Evolutionary conservation across 2,113 vertebrate species (phyloP), one percentile per base, ranked within the genome.

Genomic region (Artemisiospiza belli): DNA sequence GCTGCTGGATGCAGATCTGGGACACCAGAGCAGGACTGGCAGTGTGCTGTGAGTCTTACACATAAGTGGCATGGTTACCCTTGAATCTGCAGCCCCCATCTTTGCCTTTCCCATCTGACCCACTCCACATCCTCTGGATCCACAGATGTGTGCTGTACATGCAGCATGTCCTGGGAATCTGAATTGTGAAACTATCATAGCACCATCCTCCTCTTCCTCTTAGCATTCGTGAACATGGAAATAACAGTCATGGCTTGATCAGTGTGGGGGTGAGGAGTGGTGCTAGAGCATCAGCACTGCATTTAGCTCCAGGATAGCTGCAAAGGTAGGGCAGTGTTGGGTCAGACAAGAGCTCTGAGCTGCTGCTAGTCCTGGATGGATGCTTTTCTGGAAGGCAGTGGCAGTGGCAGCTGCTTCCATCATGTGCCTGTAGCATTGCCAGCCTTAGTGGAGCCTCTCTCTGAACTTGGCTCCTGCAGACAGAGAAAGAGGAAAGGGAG

Each of bases 201-300:
- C 80, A 78, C 70, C 76, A 67, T 83, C 49, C n/a, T 94, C 43
- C 92, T 94, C 73, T 77, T 89, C 11, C 8, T 83, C 94, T 90
- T 92, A 83, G 80, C 52, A 37, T 89, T 83, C 43, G 11, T 41
- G 62, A 75, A n/a, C 33, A 18, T 59, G 57, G 72, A 90, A 70
- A 89, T 95, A 80, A 43, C 73, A 83, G 58, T 41, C 15, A 33
- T 51, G 68, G 59, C 59, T 90, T 93, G 78, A 90, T 87, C 37
- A 41, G 35, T 2, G 22, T 44, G 52, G 47, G 33, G 57, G 30
- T 74, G 33, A 80, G 47, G 61, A 44, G 28, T 68, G 61, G 17
- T 84, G 59, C 30, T 94, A 54, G 78, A 79, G 43, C 58, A 43
- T 57, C 77, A 85, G 68, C 44, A 28, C 39, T 70, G 47, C 37